Percentiles rank a stretch among this genome's conserved stretches.
These are phyloP conservation scores for Stenichneumon culpator DNA, from an alignment of 2,888 invertebrate genomes.

Conservation along the genomic window DNA sequence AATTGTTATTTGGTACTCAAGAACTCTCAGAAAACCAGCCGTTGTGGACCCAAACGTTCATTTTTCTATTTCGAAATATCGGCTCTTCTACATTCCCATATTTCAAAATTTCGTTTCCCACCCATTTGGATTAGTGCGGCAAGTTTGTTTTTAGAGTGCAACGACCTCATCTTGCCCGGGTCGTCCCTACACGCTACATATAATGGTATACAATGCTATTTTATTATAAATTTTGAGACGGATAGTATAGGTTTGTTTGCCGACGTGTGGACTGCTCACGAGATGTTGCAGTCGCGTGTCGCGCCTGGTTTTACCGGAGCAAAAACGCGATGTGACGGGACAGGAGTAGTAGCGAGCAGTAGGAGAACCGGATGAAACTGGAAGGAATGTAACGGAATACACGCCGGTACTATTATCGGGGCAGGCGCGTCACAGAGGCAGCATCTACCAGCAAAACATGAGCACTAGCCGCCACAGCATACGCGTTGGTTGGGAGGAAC, in stretches of 20 bases:
- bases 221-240: background rate
- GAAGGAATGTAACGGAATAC: slow-evolving; percentile 11
- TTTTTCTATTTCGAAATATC: too few relatives aligned
- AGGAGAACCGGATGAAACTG: background rate
- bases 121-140: too few relatives aligned
- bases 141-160: too few relatives aligned
- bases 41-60: too few relatives aligned
- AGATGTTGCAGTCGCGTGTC: slow-evolving; percentile 26
- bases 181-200: background rate
- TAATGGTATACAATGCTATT: background rate
- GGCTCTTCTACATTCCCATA: too few relatives aligned
- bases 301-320: slow-evolving; percentile 4
- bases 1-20: too few relatives aligned
- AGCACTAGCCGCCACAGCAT: slow-evolving; percentile 14
- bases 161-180: too few relatives aligned
- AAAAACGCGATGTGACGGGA: slow-evolving; percentile 22
- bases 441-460: slow-evolving; percentile 21
- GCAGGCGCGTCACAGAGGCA: slow-evolving; percentile 23
- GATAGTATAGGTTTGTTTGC: background rate
- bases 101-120: too few relatives aligned
- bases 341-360: background rate
- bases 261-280: background rate
- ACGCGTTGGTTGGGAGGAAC: slow-evolving; percentile 26
- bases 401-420: slow-evolving; percentile 13
- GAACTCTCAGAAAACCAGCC: too few relatives aligned